Conservation (phyloP, 2,113 vertebrate genomes). For the Xenopus laevis region DNA sequence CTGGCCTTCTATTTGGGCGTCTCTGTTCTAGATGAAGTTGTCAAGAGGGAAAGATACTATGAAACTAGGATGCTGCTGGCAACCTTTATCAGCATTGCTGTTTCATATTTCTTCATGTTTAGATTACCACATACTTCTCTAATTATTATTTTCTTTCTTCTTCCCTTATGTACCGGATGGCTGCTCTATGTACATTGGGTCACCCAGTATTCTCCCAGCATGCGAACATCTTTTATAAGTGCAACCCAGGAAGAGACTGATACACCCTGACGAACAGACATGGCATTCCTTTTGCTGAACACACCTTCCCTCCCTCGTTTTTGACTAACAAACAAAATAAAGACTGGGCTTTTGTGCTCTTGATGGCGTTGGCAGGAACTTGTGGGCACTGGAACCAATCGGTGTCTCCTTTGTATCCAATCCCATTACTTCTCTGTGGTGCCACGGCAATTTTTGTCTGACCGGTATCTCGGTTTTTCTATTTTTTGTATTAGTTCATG, state of each 20-base stretch:
- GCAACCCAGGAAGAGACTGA: constrained; percentile 44
- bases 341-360: constrained; percentile 32
- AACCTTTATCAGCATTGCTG: no score
- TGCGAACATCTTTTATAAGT: constrained; percentile 47
- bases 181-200: no score
- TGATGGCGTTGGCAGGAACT: constrained; percentile 18
- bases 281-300: constrained; percentile 29
- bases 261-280: constrained; percentile 32
- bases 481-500: constrained; percentile 25
- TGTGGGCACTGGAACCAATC: constrained; percentile 16
- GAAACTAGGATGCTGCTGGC: no score
- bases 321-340: constrained; percentile 32
- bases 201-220: constrained; percentile 47
- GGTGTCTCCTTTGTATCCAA: constrained; percentile 17
- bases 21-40: no score
- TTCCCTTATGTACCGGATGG: background rate
- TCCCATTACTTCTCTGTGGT: constrained; percentile 1
- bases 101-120: no score
- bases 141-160: no score
- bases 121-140: no score
- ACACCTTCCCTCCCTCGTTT: constrained; percentile 1
- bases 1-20: no score
- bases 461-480: constrained; percentile 22
- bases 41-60: no score
- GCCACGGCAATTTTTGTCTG: background rate